Evolutionary conservation across 2,113 vertebrate species (phyloP).

Genomic region (Rhynchomys soricoides): DNA sequence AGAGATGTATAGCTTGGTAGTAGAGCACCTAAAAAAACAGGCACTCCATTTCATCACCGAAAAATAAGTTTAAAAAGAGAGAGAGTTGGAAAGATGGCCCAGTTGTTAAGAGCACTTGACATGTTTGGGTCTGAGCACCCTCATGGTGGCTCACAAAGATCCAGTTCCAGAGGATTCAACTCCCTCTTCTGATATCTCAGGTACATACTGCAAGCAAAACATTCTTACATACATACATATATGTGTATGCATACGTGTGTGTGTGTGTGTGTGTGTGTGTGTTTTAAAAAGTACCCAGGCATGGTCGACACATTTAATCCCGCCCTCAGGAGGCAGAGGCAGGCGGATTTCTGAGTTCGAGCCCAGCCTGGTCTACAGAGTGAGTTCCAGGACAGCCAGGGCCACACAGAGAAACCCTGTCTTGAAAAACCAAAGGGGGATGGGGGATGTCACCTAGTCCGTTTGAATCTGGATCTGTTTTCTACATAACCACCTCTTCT

Average conservation of each 20-base stretch:
- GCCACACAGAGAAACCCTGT: background rate
- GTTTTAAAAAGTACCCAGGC: background rate
- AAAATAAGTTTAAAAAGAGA: background rate
- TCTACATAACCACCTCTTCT: background rate
- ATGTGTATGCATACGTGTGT: background rate
- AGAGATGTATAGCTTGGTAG: background rate
- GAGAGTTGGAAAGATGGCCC: background rate
- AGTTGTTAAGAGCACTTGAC: background rate
- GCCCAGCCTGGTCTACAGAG: background rate
- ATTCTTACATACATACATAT: background rate
- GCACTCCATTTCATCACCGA: background rate
- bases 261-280: background rate
- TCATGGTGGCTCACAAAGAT: background rate
- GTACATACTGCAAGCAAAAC: background rate
- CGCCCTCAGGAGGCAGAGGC: background rate
- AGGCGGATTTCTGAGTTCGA: background rate
- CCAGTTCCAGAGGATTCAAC: background rate
- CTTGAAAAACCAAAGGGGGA: background rate
- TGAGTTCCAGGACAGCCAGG: background rate
- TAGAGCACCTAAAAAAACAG: background rate
- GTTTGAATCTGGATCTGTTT: background rate
- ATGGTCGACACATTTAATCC: background rate
- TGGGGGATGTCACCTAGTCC: background rate
- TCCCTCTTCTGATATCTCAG: background rate
- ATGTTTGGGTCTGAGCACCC: background rate